These are phyloP conservation scores for Acanthurus lineatus DNA, from an alignment of 2,797 vertebrate species.

Conservation along the genomic window DNA sequence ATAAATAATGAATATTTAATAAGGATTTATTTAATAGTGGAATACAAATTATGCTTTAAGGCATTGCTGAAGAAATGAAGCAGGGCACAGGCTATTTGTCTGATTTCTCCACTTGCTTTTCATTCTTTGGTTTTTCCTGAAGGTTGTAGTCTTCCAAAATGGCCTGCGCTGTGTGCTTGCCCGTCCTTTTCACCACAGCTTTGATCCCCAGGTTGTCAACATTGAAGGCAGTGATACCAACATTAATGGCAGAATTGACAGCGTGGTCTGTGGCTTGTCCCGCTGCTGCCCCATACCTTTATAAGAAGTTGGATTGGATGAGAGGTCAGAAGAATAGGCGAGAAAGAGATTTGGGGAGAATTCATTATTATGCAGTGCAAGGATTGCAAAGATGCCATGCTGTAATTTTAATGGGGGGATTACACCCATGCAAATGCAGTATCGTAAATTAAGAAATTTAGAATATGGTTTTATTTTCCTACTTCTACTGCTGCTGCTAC, in stretches of 20 bases:
- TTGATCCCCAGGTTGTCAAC: slow-evolving; percentile 97
- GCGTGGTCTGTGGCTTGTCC: slow-evolving; percentile 94
- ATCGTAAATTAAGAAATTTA: slow-evolving; percentile 12
- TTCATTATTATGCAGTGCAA: slow-evolving; percentile 30
- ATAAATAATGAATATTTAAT: slow-evolving; percentile 75
- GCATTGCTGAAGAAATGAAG: slow-evolving; percentile 56
- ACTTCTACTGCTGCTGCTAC: no score
- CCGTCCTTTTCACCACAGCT: slow-evolving; percentile 94
- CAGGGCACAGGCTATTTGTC: slow-evolving; percentile 61
- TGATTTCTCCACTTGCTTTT: slow-evolving; percentile 71
- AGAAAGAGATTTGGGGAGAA: slow-evolving; percentile 30
- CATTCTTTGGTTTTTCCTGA: slow-evolving; percentile 79
- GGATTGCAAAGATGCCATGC: slow-evolving; percentile 58
- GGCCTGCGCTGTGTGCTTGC: slow-evolving; percentile 92
- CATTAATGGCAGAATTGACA: slow-evolving; percentile 95
- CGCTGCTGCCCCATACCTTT: slow-evolving; percentile 94
- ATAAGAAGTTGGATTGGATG: slow-evolving; percentile 61
- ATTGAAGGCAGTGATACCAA: slow-evolving; percentile 95
- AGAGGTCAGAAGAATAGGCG: slow-evolving; percentile 31
- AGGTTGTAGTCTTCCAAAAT: slow-evolving; percentile 94
- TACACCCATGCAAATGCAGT: slow-evolving; percentile 63
- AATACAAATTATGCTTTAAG: slow-evolving; percentile 72
- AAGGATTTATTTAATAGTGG: slow-evolving; percentile 59
- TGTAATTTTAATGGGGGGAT: slow-evolving; percentile 19
- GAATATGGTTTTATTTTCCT: not conserved